Base-by-base conservation (phyloP, 2,113 vertebrate species). In the Hemibagrus wyckioides region DNA sequence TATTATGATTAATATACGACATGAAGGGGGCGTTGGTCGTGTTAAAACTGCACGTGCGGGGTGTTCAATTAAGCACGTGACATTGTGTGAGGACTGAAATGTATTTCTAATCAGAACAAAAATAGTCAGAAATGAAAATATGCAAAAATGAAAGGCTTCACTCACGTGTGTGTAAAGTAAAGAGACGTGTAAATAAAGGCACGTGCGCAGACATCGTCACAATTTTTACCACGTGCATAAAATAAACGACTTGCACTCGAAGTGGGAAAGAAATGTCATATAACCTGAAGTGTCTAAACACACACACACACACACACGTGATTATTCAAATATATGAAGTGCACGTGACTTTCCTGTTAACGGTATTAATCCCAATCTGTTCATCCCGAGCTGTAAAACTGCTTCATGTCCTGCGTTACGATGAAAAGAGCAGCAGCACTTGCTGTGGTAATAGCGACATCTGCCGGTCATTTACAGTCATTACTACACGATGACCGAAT, bases 371-470 rank as follows among this genome's bases (percentile, higher is more conserved):
- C 41, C 25, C 73, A 76, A 6, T 6, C 4, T 79, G 48, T 79
- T n/a, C 19, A 77, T 50, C 75, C 28, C 17, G 28, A n/a, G 41
- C 10, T 44, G 13, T 28, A 14, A 28, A 44, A 6, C 1, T 73
- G 21, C 13, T 15, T 77, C 44, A 79, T 56, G 44, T 48, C 1
- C 44, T 48, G n/a, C 19, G 10, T 59, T 61, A 3, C 15, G 30
- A 56, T 4, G 21, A 3, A 14, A 36, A 7, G 54, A 48, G 19
- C 57, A 56, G 28, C n/a, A 10, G 30, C 9, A 84, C 28, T 67
- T 67, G 41, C 67, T 91, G 92, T 88, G 93, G 83, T 54, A 67
- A 92, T 84, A 90, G 84, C 88, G 95, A 92, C 95, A 94, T 89
- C 95, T 95, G 89, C 91, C 95, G 95, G 95, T 69, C 6, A 15